Evolutionary conservation across 2,888 invertebrate species (phyloP).

Genomic region (Achlya flavicornis): DNA sequence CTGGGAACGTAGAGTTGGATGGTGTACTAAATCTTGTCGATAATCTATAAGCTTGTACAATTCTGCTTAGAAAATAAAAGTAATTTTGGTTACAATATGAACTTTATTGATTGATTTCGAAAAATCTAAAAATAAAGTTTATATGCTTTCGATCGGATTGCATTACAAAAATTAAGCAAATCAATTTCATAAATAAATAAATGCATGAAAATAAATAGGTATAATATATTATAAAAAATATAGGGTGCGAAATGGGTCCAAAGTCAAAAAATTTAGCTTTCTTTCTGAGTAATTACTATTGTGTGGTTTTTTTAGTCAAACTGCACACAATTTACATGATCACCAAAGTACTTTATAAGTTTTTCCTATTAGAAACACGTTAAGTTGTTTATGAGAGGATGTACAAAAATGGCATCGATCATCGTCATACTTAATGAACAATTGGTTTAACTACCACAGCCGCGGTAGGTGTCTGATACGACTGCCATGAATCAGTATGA

Average conservation of each 20-base stretch:
- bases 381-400: slow-evolving; percentile 14
- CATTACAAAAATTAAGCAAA: no score
- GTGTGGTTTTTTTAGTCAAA: slow-evolving; percentile 1
- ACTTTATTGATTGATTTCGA: no score
- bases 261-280: no score
- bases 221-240: no score
- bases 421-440: slow-evolving; percentile 31
- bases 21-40: background rate
- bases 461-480: slow-evolving; percentile 17
- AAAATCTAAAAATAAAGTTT: no score
- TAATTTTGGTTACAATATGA: no score
- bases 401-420: slow-evolving; percentile 22
- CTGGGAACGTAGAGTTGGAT: background rate
- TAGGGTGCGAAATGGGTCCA: no score
- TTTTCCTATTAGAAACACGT: background rate
- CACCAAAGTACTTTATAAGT: background rate
- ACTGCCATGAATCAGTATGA: slow-evolving; percentile 32
- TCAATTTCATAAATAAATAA: no score
- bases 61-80: no score
- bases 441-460: slow-evolving; percentile 22
- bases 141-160: no score
- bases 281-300: background rate
- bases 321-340: background rate
- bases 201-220: no score
- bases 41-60: no score